These are phyloP conservation scores for Drosophila pseudotalamancana DNA, from an alignment of 2,888 invertebrate species.

Conservation along the genomic window DNA sequence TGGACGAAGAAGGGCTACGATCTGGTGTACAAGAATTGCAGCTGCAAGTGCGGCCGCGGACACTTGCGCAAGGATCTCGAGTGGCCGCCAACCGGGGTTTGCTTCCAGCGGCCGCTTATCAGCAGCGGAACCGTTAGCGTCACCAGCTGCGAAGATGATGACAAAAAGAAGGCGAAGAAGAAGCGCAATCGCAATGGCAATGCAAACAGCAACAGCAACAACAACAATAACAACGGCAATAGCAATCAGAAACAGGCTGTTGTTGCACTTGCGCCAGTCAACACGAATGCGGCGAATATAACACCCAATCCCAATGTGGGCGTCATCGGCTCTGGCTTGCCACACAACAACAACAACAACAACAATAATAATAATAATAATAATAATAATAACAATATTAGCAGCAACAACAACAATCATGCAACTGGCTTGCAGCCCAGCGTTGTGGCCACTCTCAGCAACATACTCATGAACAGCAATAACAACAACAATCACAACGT, in stretches of 20 bases:
- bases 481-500: conserved; percentile 63
- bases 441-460: conserved; percentile 62
- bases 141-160: conserved; percentile 84
- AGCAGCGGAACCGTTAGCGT: not conserved
- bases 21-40: conserved; percentile 97
- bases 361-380: conserved; percentile 21
- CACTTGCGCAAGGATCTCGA: conserved; percentile 97
- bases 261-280: conserved; percentile 86
- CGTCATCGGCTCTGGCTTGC: conserved; percentile 81
- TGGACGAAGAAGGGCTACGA: conserved; percentile 99
- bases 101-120: conserved; percentile 33
- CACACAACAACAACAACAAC: conserved; percentile 58
- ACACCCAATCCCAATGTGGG: conserved; percentile 81
- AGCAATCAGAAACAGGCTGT: conserved; percentile 83
- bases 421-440: conserved; percentile 55
- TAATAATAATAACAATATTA: conserved; percentile 24
- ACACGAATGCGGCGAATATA: conserved; percentile 71
- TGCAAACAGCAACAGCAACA: conserved; percentile 82
- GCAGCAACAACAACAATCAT: conserved; percentile 16
- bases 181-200: conserved; percentile 87
- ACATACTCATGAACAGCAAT: conserved; percentile 54
- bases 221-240: conserved; percentile 15
- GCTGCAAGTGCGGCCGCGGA: conserved; percentile 96
- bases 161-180: conserved; percentile 87
- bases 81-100: conserved; percentile 86